These are phyloP conservation scores for Pantherophis alleghaniensis DNA, from an alignment of 2,797 vertebrate species.

Conservation along the genomic window DNA sequence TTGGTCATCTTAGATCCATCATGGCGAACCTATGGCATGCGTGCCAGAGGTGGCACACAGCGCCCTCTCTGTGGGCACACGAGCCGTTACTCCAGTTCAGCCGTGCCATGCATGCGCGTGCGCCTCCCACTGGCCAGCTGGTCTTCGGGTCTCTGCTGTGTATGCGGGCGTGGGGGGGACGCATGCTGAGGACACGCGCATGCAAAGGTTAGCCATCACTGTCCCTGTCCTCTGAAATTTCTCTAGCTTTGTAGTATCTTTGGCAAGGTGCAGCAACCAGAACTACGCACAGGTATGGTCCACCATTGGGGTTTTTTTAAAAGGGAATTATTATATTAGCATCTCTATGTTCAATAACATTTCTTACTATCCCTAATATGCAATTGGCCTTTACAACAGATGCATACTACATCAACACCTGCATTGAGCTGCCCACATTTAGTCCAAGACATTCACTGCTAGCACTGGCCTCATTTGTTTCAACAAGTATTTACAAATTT, in stretches of 20 bases:
- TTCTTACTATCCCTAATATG: neutral
- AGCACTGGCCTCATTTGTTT: neutral
- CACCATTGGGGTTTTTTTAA: neutral
- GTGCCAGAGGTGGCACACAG: too few relatives aligned
- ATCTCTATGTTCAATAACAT: neutral
- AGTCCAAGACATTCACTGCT: neutral
- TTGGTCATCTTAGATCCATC: neutral
- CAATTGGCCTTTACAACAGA: neutral
- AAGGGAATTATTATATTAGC: neutral
- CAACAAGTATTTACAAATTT: neutral
- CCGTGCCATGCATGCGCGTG: rapidly evolving
- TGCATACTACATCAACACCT: neutral
- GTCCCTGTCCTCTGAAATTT: neutral
- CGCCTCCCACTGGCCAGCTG: too few relatives aligned
- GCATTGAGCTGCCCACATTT: neutral
- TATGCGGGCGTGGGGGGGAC: too few relatives aligned
- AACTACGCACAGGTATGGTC: neutral
- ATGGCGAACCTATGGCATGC: too few relatives aligned
- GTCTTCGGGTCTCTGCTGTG: too few relatives aligned
- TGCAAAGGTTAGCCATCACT: too few relatives aligned
- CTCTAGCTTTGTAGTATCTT: neutral
- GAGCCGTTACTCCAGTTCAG: too few relatives aligned
- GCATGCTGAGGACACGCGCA: too few relatives aligned
- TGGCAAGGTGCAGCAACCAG: neutral
- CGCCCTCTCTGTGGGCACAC: too few relatives aligned